phyloP scores from a whole-genome alignment of 2,113 vertebrate species.

The Cavia aperea region DNA sequence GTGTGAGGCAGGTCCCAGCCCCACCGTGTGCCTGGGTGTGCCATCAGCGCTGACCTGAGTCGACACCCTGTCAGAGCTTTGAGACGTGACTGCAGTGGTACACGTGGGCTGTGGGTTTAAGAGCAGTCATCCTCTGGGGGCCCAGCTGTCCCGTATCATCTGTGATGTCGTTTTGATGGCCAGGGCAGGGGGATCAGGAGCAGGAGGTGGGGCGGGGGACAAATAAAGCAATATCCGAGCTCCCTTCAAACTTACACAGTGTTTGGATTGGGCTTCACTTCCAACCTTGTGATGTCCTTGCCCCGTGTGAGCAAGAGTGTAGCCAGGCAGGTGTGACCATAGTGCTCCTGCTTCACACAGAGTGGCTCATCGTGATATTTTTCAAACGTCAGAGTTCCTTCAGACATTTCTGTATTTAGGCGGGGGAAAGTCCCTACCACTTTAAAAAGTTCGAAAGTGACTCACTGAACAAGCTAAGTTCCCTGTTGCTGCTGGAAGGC shows the following conservation, averaged over 20 bases:
- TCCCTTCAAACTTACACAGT: neutral
- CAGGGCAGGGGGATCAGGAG: neutral
- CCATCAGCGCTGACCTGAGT: neutral
- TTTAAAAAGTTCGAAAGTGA: conserved; percentile 15
- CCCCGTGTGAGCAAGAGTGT: fast-evolving
- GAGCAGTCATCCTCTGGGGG: neutral
- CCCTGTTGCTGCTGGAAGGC: neutral
- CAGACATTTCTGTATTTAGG: neutral
- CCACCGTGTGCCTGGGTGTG: fast-evolving
- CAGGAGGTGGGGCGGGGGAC: neutral
- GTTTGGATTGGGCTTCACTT: neutral
- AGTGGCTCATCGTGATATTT: neutral
- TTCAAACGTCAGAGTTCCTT: neutral
- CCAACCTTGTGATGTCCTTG: neutral
- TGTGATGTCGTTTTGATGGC: neutral
- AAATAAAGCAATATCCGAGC: neutral
- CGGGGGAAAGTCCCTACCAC: neutral
- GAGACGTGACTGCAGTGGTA: neutral
- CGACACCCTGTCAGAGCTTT: neutral
- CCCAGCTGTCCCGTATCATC: neutral
- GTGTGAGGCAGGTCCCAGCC: neutral
- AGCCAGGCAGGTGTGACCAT: neutral
- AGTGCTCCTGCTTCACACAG: neutral
- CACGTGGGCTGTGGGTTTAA: neutral
- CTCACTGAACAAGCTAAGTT: conserved; percentile 17